A percentile compares a stretch with the other conserved stretches of the same genome.
phyloP scores from a whole-genome alignment of 2,888 invertebrate genomes.

The Smittia aterrima region DNA sequence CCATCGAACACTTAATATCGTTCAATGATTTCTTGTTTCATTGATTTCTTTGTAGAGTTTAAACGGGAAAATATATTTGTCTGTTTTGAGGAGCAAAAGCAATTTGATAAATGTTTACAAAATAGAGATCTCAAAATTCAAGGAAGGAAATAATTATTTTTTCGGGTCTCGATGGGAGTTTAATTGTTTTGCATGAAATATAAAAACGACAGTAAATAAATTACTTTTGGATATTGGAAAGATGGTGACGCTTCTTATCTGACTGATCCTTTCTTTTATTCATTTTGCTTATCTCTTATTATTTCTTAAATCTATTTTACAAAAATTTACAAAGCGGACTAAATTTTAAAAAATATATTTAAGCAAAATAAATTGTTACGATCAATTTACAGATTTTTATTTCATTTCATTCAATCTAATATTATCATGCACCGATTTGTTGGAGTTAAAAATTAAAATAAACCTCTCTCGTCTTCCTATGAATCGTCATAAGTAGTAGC shows the following conservation, averaged over 20 bases:
- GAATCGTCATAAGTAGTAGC: not conserved
- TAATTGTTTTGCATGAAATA: too few relatives aligned
- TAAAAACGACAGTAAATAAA: too few relatives aligned
- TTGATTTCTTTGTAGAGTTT: too few relatives aligned
- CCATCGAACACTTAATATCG: too few relatives aligned
- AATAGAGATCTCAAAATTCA: too few relatives aligned
- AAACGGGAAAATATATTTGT: too few relatives aligned
- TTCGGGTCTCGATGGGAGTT: too few relatives aligned
- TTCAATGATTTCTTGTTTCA: too few relatives aligned
- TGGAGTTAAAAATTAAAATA: slow-evolving; percentile 33
- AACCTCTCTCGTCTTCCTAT: not conserved
- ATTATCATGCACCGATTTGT: slow-evolving; percentile 39
- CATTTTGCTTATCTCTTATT: slow-evolving; percentile 17
- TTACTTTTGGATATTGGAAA: too few relatives aligned
- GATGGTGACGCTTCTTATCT: not conserved
- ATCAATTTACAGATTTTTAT: slow-evolving; percentile 12
- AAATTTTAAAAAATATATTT: slow-evolving; percentile 38
- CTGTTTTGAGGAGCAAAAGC: too few relatives aligned
- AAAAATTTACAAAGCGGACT: slow-evolving; percentile 41
- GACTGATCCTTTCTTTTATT: slow-evolving; percentile 2
- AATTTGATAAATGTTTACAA: too few relatives aligned
- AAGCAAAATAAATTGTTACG: slow-evolving; percentile 24
- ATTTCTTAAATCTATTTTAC: slow-evolving; percentile 30
- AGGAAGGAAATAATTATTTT: too few relatives aligned
- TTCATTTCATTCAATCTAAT: slow-evolving; percentile 29